A percentile compares a stretch with the other conserved stretches of the same genome.
These are phyloP conservation scores for Pangasius macronema DNA, from an alignment of 2,797 vertebrate genomes.

Conservation along the genomic window DNA sequence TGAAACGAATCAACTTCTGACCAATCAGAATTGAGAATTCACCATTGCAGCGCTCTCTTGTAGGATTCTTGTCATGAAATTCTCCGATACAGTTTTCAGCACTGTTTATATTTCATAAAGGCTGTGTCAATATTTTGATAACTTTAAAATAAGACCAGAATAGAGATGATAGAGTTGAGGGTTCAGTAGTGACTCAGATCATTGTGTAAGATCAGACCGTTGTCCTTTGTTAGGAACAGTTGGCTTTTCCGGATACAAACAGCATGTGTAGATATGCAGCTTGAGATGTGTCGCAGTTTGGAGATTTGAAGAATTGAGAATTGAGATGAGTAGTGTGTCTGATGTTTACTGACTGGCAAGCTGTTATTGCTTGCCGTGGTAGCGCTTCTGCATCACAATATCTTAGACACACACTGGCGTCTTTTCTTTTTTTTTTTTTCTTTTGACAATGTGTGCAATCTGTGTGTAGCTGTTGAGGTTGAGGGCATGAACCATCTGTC, in stretches of 20 bases:
- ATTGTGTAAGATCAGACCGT: background rate
- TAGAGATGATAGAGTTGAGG: background rate
- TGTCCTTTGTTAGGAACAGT: background rate
- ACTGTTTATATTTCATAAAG: background rate
- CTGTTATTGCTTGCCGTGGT: slow-evolving; percentile 63
- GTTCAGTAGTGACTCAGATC: background rate
- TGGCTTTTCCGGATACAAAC: too few relatives aligned
- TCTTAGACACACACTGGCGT: slow-evolving; percentile 37
- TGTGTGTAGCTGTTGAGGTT: slow-evolving; percentile 54
- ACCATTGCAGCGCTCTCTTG: background rate
- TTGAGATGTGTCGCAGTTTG: slow-evolving; percentile 21
- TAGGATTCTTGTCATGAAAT: background rate
- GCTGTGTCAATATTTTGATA: background rate
- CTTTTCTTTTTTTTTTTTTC: background rate
- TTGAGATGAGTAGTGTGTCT: slow-evolving; percentile 54
- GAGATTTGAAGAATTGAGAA: too few relatives aligned
- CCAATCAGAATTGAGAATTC: background rate
- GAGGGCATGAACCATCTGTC: slow-evolving; percentile 53
- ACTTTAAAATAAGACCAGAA: background rate
- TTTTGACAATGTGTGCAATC: slow-evolving; percentile 35
- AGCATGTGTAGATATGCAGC: background rate
- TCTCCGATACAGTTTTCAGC: background rate
- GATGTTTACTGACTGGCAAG: slow-evolving; percentile 64
- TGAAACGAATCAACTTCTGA: background rate
- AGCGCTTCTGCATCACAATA: slow-evolving; percentile 59